Conservation (phyloP, 2,797 vertebrate genomes). For the Salmo trutta region DNA sequence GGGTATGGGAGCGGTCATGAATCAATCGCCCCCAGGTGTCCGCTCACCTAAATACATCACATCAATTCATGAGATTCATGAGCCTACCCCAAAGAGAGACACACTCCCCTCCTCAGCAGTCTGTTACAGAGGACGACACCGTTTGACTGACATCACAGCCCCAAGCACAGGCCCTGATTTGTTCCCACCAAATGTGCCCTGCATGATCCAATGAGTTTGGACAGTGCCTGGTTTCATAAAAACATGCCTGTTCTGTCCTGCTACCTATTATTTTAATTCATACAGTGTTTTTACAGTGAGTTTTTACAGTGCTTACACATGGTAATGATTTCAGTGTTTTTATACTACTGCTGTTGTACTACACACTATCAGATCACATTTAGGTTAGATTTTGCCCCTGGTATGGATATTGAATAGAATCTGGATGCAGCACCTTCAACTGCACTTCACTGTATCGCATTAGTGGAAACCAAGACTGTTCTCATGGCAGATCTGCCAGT, state of each 20-base stretch:
- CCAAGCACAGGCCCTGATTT: constrained; percentile 48
- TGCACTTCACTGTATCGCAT: background rate
- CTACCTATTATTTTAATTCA: background rate
- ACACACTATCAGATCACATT: background rate
- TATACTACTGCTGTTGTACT: background rate
- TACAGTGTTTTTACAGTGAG: background rate
- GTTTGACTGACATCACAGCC: constrained; percentile 65
- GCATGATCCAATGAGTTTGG: constrained; percentile 36
- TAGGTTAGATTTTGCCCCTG: background rate
- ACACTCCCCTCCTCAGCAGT: constrained; percentile 68
- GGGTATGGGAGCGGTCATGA: no score
- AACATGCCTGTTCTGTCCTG: background rate
- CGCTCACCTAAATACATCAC: no score
- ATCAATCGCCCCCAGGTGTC: no score
- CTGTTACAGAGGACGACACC: constrained; percentile 66
- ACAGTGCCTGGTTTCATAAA: constrained; percentile 9
- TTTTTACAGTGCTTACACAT: background rate
- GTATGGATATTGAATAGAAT: background rate
- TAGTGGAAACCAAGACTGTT: no score
- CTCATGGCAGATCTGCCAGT: no score
- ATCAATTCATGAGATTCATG: no score
- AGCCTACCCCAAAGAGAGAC: no score
- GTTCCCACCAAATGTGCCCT: constrained; percentile 54
- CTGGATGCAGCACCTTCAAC: background rate
- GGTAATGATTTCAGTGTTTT: background rate